A percentile compares a stretch with the other conserved stretches of the same genome.
Conservation (phyloP, 2,888 invertebrate species). For the Diaphora mendica region DNA sequence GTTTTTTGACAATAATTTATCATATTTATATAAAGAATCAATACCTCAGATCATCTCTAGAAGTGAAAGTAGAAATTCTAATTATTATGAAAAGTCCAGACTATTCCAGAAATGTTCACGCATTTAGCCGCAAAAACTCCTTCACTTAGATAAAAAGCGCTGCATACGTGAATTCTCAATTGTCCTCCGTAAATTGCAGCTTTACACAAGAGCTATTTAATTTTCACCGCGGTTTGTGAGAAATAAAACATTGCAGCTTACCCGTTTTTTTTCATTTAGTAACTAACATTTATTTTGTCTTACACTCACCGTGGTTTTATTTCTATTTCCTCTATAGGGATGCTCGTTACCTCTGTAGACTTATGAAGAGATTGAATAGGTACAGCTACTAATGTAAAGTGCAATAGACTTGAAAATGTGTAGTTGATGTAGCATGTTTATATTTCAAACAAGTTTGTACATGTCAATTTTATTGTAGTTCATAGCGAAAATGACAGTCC, state of each 20-base stretch:
- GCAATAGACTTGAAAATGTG: not conserved
- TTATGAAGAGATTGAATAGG: not conserved
- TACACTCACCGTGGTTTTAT: slow-evolving; percentile 53
- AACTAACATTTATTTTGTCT: slow-evolving; percentile 48
- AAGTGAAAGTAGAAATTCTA: not conserved
- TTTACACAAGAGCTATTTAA: slow-evolving; percentile 30
- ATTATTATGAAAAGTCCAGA: not conserved
- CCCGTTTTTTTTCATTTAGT: slow-evolving; percentile 42
- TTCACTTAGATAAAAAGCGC: slow-evolving; percentile 2
- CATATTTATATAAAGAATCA: not conserved
- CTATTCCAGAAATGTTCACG: no score
- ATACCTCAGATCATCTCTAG: not conserved
- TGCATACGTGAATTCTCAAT: slow-evolving; percentile 11
- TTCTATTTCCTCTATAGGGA: slow-evolving; percentile 63
- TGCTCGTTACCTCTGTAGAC: slow-evolving; percentile 65
- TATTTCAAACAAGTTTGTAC: not conserved
- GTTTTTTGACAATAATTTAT: not conserved
- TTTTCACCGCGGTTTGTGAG: slow-evolving; percentile 28
- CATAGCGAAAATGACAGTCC: not conserved
- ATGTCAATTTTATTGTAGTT: not conserved
- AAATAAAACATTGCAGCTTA: slow-evolving; percentile 34
- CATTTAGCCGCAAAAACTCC: not conserved
- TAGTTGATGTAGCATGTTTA: not conserved
- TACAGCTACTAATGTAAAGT: not conserved
- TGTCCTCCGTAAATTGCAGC: slow-evolving; percentile 16